phyloP scores from a whole-genome alignment of 1,140 invertebrate species.

The Drosophila melanica region DNA sequence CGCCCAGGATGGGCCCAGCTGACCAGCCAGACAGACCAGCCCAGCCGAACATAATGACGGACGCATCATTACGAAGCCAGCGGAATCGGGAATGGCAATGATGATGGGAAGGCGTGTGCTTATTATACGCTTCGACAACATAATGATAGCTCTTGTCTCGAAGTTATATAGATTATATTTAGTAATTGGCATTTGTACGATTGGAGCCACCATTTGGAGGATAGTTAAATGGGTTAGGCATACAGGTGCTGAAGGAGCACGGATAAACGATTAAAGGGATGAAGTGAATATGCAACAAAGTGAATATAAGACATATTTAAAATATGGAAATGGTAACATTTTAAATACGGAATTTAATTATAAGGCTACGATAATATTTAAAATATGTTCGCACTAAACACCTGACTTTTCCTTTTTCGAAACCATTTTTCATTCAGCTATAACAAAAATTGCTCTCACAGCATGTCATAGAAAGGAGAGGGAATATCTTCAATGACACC shows the following conservation, averaged over 20 bases:
- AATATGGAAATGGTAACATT: no score
- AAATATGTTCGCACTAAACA: neutral
- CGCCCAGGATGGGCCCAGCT: slow-evolving; percentile 18
- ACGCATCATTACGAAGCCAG: slow-evolving; percentile 40
- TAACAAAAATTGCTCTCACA: slow-evolving; percentile 10
- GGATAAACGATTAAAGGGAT: slow-evolving; percentile 2
- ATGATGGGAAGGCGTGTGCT: slow-evolving; percentile 77
- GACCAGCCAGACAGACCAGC: slow-evolving; percentile 22
- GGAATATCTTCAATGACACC: slow-evolving; percentile 3
- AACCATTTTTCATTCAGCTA: neutral
- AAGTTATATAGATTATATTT: slow-evolving; percentile 63
- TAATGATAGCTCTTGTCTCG: slow-evolving; percentile 60
- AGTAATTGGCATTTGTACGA: slow-evolving; percentile 60
- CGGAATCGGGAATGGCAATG: slow-evolving; percentile 37
- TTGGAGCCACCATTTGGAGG: slow-evolving; percentile 31
- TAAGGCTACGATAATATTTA: neutral
- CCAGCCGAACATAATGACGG: slow-evolving; percentile 50
- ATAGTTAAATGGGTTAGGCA: slow-evolving; percentile 54
- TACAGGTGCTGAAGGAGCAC: slow-evolving; percentile 55
- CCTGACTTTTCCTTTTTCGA: neutral
- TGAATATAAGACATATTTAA: no score
- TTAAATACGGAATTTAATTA: no score
- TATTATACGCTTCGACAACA: slow-evolving; percentile 81
- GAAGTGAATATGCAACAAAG: neutral
- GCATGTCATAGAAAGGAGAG: neutral